Base-by-base conservation (phyloP, 2,113 vertebrate genomes). In the Sylvietta virens region DNA sequence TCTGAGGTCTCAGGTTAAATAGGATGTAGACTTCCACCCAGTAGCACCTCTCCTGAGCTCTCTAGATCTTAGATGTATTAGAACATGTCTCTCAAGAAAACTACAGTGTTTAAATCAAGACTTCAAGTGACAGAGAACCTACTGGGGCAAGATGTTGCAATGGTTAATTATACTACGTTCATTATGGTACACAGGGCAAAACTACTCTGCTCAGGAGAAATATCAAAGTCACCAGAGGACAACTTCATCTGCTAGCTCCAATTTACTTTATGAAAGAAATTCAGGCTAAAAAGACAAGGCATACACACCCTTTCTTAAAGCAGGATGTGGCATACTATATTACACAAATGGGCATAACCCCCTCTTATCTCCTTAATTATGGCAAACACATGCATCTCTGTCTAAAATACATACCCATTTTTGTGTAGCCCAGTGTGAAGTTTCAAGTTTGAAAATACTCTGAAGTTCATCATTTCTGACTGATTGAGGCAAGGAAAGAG, bases 61-160 rank as follows among this genome's bases (percentile, higher is more conserved):
- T 90, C 51, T 39, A 86, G 72, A 74, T 86, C 58, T 71, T 78
- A 86, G 90, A 74, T 65, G 48, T 57, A 64, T 35, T 86, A 80
- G 93, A 86, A 93, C 18, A 1, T 33, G 51, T 54, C 5, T 73
- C 90, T 86, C 69, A 74, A 93, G 76, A 93, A 93, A 90, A 95
- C 74, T 45, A 58, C 19, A 78, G 47, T 78, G n/a, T 78, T 90
- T 92, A 94, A 96, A 96, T 96, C 94, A 96, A 92, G 93, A 94
- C 94, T 96, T 95, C 76, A 96, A 94, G 90, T 88, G 93, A 96
- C 90, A 93, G 82, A 96, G 94, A 94, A 96, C 76, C 94, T 96
- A 81, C 72, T 71, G 86, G 88, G 90, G 94, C 90, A 95, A 95
- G 90, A 89, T 81, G 72, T 90, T 94, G 85, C 82, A 96, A 48